These are phyloP conservation scores for Megaceryle torquata DNA, from an alignment of 2,113 vertebrate genomes.

Conservation along the genomic window DNA sequence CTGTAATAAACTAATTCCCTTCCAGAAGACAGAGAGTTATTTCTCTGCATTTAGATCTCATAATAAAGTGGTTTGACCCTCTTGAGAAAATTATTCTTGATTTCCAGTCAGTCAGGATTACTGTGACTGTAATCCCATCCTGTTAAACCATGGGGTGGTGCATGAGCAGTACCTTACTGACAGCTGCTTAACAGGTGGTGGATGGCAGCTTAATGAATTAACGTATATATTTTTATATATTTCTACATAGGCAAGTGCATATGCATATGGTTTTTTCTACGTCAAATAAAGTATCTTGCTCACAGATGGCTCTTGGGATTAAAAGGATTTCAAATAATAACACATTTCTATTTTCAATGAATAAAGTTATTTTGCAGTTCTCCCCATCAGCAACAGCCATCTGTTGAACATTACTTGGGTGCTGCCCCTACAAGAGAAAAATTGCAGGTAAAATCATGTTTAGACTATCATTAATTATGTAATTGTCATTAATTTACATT, in stretches of 20 bases:
- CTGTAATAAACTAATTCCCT: neutral
- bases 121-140: neutral
- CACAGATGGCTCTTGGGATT: conserved; percentile 3
- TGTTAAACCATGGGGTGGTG: neutral
- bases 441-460: conserved; percentile 82
- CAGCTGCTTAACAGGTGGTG: neutral
- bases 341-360: neutral
- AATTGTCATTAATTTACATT: neutral
- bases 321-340: conserved; percentile 5
- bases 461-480: neutral
- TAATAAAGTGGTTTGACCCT: neutral
- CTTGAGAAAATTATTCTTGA: neutral
- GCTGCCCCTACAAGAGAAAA: conserved; percentile 80
- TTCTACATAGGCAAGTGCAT: neutral
- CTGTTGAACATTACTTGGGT: conserved; percentile 86
- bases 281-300: neutral
- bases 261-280: neutral
- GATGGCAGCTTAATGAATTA: neutral
- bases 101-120: neutral
- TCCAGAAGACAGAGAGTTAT: neutral
- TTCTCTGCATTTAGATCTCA: neutral
- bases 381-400: conserved; percentile 85
- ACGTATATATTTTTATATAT: neutral
- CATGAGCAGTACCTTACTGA: neutral
- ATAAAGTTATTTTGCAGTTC: conserved; percentile 74